These are phyloP conservation scores for Elephantulus edwardii DNA, from an alignment of 2,113 vertebrate genomes.

Conservation along the genomic window DNA sequence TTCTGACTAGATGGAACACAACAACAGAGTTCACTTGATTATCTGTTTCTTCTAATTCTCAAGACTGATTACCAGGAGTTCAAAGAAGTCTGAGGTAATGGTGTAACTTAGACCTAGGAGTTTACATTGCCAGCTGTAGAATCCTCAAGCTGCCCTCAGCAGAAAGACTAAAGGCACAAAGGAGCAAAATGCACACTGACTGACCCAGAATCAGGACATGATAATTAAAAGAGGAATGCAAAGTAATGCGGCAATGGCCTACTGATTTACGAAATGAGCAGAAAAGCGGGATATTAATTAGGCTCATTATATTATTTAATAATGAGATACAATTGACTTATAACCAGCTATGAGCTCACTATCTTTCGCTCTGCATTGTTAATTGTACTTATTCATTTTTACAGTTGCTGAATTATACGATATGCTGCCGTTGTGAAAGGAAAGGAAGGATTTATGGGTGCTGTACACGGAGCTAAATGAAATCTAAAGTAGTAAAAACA, in stretches of 20 bases:
- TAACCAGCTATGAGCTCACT: constrained; percentile 70
- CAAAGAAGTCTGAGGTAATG: not conserved
- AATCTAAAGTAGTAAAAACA: constrained; percentile 49
- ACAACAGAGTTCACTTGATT: not conserved
- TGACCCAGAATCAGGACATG: constrained; percentile 33
- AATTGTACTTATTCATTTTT: constrained; percentile 81
- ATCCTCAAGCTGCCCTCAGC: not conserved
- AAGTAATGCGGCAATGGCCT: constrained; percentile 39
- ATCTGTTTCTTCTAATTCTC: not conserved
- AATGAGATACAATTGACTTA: constrained; percentile 77
- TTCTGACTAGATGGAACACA: too few relatives aligned
- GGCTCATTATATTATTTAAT: constrained; percentile 76
- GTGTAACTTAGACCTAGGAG: rapidly evolving
- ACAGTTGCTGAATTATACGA: constrained; percentile 72
- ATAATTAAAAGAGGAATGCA: constrained; percentile 44
- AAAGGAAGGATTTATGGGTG: constrained; percentile 66
- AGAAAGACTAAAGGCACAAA: constrained; percentile 60
- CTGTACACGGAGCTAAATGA: constrained; percentile 32
- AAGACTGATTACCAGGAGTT: too few relatives aligned
- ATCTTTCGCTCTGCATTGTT: constrained; percentile 72
- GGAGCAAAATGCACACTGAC: constrained; percentile 46
- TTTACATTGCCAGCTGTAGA: not conserved
- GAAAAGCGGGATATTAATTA: constrained; percentile 76
- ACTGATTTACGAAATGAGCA: constrained; percentile 67
- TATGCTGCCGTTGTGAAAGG: constrained; percentile 56